phyloP scores from a whole-genome alignment of 2,797 vertebrate species.

The Melanotaenia trifasciata region DNA sequence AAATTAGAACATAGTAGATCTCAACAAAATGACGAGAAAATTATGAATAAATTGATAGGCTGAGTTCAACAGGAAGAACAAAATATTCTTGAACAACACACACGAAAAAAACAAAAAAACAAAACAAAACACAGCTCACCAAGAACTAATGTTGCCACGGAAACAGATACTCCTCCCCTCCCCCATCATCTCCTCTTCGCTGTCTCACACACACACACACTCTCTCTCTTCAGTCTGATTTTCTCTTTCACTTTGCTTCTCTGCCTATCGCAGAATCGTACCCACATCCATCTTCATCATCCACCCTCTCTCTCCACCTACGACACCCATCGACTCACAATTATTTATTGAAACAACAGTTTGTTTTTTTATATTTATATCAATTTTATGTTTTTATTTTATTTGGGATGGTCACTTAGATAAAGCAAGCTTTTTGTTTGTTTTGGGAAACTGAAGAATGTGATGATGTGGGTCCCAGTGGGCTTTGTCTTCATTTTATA shows the following conservation, averaged over 20 bases:
- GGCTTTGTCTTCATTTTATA: too few species aligned
- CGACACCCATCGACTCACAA: not conserved
- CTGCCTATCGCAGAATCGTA: constrained; percentile 3
- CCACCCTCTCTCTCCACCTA: not conserved
- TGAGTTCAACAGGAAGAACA: constrained; percentile 20
- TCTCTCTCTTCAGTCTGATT: constrained; percentile 22
- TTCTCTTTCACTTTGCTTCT: constrained; percentile 35
- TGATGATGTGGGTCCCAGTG: too few species aligned
- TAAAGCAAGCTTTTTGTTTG: too few species aligned
- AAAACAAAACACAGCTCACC: constrained; percentile 18
- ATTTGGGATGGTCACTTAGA: too few species aligned
- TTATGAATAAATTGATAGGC: not conserved
- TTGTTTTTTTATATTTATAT: too few species aligned
- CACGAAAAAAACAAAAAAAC: not conserved
- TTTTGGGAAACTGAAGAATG: too few species aligned
- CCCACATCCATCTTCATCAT: constrained; percentile 22
- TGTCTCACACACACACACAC: not conserved
- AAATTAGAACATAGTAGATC: not conserved
- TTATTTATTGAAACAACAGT: not conserved
- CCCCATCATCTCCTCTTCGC: constrained; percentile 11
- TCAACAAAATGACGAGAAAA: not conserved
- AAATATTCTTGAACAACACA: constrained; percentile 24
- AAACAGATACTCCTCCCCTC: constrained; percentile 41
- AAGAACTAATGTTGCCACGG: constrained; percentile 52
- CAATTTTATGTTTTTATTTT: too few species aligned